Evolutionary conservation across 1,140 invertebrate genomes (phyloP), one percentile per base, ranked within the genome.

Genomic region (Ips typographus): DNA sequence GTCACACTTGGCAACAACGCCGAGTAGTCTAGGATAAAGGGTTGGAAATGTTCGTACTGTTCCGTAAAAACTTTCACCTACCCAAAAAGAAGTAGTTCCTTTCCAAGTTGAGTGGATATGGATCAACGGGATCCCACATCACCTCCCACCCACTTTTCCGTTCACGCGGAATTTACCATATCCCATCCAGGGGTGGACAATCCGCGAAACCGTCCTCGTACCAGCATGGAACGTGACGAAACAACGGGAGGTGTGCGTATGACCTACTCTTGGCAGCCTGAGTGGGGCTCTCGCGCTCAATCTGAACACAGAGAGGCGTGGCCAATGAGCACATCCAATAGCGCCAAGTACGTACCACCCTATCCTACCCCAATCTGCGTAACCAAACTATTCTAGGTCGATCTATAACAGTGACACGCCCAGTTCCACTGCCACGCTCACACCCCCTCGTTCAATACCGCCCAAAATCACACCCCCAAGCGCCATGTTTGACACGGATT

Each of bases 91-190:
- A 58, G 55, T 49, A 44, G 1, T 38, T 4, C 6, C 4, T 38
- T 36, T 8, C 43, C 22, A 22, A 22, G 22, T 22, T 22, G 22
- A 38, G 40, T 39, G 44, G 38, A 57, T 2, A 75, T 75, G 74
- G 71, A 71, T 70, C 59, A 42, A 47, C 22, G 68, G n/a, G 61
- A 64, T 47, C 60, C 57, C 39, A 53, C 43, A 2, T 67, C 70
- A 8, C 69, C 65, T 37, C 72, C 61, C 49, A 58, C 44, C 56
- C 56, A 71, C 73, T 88, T 87, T 86, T 82, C 85, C 38, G 82
- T 88, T 38, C 83, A 87, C 69, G 87, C 87, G 1, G 85, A 88
- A 74, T 82, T 87, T 47, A 88, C 85, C 6, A 83, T 85, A 43
- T 80, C 80, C 8, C 84, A 83, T 66, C 77, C 78, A 55, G 65